Evolutionary conservation across 2,113 vertebrate genomes (phyloP).

Genomic region (Corythornis vintsioides): DNA sequence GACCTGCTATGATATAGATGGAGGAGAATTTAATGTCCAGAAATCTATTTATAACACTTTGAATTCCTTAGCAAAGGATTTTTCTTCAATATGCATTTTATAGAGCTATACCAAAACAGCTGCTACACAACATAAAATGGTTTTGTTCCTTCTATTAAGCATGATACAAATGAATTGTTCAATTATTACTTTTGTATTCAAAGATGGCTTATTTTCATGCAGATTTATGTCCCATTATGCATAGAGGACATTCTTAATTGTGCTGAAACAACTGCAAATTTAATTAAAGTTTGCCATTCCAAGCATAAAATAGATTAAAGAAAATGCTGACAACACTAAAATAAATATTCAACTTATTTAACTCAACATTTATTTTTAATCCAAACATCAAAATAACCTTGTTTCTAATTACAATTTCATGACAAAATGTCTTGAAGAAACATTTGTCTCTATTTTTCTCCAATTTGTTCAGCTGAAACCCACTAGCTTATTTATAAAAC

Average conservation of each 20-base stretch:
- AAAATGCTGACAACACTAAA: conserved; percentile 53
- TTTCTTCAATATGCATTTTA: neutral
- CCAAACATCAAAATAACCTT: conserved; percentile 56
- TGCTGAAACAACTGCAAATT: conserved; percentile 62
- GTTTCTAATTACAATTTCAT: conserved; percentile 50
- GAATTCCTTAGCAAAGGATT: neutral
- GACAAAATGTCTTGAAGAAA: conserved; percentile 38
- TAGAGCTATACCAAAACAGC: neutral
- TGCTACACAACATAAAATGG: neutral
- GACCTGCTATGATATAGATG: neutral
- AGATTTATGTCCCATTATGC: conserved; percentile 30
- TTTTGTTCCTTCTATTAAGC: neutral
- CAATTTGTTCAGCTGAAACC: conserved; percentile 12
- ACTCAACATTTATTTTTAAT: conserved; percentile 50
- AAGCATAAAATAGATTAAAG: conserved; percentile 55
- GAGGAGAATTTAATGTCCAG: neutral
- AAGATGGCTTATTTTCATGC: conserved; percentile 58
- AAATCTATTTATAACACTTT: neutral
- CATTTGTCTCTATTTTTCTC: conserved; percentile 18
- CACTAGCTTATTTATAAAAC: conserved; percentile 21
- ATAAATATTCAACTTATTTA: conserved; percentile 52
- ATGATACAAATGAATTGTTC: conserved; percentile 28
- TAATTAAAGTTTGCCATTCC: conserved; percentile 65
- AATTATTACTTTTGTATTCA: conserved; percentile 58
- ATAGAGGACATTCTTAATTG: conserved; percentile 63